Conservation (phyloP, 2,797 vertebrate species). For the Myripristis jacobus region DNA sequence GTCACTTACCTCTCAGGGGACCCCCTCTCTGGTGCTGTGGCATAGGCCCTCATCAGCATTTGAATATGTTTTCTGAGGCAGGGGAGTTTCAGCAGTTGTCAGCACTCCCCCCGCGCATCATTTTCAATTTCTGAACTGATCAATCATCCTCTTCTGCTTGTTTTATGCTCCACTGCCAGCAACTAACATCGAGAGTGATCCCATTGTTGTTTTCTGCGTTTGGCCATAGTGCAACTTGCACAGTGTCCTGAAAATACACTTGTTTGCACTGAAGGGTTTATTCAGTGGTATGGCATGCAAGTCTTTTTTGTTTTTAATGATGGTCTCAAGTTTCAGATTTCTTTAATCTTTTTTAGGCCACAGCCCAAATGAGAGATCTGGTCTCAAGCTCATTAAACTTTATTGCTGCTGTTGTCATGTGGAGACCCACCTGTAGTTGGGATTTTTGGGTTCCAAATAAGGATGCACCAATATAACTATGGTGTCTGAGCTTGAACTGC, state of each 20-base stretch:
- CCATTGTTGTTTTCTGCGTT: constrained; percentile 50
- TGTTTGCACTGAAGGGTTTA: constrained; percentile 33
- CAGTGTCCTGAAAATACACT: constrained; percentile 32
- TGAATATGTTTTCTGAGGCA: constrained; percentile 68
- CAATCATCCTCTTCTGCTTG: constrained; percentile 75
- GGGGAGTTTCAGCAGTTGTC: constrained; percentile 74
- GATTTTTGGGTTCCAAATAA: constrained; percentile 4
- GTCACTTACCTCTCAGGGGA: constrained; percentile 70
- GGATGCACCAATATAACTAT: background rate
- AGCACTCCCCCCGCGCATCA: constrained; percentile 74
- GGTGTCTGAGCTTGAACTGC: background rate
- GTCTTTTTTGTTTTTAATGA: constrained; percentile 25
- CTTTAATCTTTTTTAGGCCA: background rate
- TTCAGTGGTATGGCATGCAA: constrained; percentile 24
- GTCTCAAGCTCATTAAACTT: constrained; percentile 11
- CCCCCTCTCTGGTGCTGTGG: constrained; percentile 45
- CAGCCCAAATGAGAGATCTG: constrained; percentile 8
- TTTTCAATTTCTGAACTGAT: constrained; percentile 78
- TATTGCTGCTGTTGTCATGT: constrained; percentile 13
- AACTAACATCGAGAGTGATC: constrained; percentile 55
- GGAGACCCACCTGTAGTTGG: constrained; percentile 15
- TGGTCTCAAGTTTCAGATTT: background rate
- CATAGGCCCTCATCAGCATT: constrained; percentile 67
- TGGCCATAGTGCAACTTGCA: constrained; percentile 49
- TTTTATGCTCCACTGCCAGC: constrained; percentile 67